phyloP scores from a whole-genome alignment of 2,888 invertebrate species.

The Pristionchus exspectatus region DNA sequence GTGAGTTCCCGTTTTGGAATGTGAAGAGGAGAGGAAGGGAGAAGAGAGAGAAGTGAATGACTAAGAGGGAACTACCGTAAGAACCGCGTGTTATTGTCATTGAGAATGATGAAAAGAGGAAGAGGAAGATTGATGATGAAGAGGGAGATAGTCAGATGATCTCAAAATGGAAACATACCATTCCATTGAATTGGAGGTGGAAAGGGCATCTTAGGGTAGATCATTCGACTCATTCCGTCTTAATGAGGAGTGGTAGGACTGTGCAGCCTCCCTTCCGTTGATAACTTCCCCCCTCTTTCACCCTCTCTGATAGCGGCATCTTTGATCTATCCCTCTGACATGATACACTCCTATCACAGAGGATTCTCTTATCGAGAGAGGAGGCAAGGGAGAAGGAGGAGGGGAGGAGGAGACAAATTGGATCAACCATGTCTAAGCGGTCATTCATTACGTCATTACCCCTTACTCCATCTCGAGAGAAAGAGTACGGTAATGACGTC shows the following conservation, averaged over 20 bases:
- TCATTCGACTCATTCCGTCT: constrained; percentile 20
- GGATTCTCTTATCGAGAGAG: constrained; percentile 40
- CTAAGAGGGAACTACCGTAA: constrained; percentile 43
- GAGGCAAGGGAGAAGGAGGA: constrained; percentile 21
- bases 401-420: not conserved
- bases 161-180: not conserved
- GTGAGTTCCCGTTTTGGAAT: constrained; percentile 38
- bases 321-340: constrained; percentile 9
- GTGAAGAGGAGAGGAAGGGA: not conserved
- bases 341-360: constrained; percentile 9
- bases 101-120: constrained; percentile 23
- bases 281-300: constrained; percentile 5
- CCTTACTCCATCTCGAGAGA: not conserved
- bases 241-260: constrained; percentile 31
- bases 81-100: constrained; percentile 15
- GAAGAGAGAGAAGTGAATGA: constrained; percentile 26
- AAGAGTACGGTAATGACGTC: constrained; percentile 27
- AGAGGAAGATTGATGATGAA: constrained; percentile 26
- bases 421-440: constrained; percentile 3
- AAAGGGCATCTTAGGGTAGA: not conserved
- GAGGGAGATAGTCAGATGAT: constrained; percentile 10
- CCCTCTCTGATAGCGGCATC: constrained; percentile 44
- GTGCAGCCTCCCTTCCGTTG: constrained; percentile 5
- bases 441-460: not conserved
- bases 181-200: not conserved